Evolutionary conservation across 92 coral and sea anemone genomes (phyloP).

Genomic region (Pocillopora meandrina): DNA sequence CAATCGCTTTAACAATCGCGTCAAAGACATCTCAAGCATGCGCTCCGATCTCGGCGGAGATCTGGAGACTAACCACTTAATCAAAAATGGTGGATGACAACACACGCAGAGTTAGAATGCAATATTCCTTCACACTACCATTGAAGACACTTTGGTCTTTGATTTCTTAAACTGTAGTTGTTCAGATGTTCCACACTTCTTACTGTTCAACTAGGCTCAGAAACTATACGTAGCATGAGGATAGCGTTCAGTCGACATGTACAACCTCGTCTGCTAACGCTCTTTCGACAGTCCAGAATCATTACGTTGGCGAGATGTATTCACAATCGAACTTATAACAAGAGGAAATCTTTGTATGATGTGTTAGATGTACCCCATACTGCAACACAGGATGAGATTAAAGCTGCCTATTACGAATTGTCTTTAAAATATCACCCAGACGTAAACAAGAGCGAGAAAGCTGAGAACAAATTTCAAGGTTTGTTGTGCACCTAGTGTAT

Average conservation of each 20-base stretch:
- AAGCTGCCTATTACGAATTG: conserved; percentile 81
- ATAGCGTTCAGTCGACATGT: not conserved
- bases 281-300: not conserved
- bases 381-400: conserved; percentile 90
- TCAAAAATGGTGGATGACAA: conserved; percentile 31
- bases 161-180: not conserved
- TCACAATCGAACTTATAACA: conserved; percentile 15
- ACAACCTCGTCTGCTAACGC: not conserved
- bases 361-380: conserved; percentile 74
- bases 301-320: conserved; percentile 5
- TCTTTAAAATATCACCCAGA: conserved; percentile 91
- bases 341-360: conserved; percentile 65
- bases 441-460: conserved; percentile 52
- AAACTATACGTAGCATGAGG: conserved; percentile 3
- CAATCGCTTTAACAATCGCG: too few species aligned
- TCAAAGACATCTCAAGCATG: not conserved
- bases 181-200: not conserved
- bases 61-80: conserved; percentile 41
- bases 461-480: conserved; percentile 78
- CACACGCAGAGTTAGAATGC: too few species aligned
- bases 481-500: not conserved
- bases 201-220: too few species aligned
- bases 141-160: not conserved
- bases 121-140: not conserved
- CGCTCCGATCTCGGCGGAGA: not conserved